Conservation (phyloP, 2,888 invertebrate species). For the Drosophila anomalata region DNA sequence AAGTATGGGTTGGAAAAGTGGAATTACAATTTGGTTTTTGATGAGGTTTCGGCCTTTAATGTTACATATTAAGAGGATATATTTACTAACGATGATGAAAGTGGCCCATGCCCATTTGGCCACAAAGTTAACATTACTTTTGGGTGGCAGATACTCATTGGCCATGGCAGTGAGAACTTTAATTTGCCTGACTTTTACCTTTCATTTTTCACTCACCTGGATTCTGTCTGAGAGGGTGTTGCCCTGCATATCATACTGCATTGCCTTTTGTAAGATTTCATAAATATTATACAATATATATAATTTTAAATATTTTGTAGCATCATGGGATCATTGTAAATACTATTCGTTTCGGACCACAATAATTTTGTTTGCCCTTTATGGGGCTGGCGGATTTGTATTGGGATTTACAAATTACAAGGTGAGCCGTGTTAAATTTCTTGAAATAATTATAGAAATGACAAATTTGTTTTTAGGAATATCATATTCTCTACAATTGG, state of each 20-base stretch:
- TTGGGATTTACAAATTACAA: background rate
- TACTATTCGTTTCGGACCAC: background rate
- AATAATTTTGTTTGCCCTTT: background rate
- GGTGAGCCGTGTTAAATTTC: background rate
- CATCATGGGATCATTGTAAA: constrained; percentile 1
- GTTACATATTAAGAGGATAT: background rate
- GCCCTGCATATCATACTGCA: background rate
- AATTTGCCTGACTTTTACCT: background rate
- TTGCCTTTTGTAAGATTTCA: background rate
- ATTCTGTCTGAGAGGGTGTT: background rate
- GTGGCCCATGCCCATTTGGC: no score
- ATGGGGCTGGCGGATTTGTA: background rate
- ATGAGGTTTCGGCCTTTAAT: background rate
- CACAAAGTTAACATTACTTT: background rate
- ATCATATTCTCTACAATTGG: background rate
- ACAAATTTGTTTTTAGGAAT: background rate
- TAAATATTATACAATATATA: background rate
- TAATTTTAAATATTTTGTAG: background rate
- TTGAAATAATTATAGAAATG: background rate
- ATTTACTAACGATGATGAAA: background rate
- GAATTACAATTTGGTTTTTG: no score
- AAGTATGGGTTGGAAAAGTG: background rate
- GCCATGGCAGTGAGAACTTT: background rate
- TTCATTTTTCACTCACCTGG: background rate
- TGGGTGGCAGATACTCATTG: background rate